Percentiles rank a stretch among this genome's conserved stretches.
phyloP scores from a whole-genome alignment of 2,113 vertebrate species.

The Platycercus adscitus region DNA sequence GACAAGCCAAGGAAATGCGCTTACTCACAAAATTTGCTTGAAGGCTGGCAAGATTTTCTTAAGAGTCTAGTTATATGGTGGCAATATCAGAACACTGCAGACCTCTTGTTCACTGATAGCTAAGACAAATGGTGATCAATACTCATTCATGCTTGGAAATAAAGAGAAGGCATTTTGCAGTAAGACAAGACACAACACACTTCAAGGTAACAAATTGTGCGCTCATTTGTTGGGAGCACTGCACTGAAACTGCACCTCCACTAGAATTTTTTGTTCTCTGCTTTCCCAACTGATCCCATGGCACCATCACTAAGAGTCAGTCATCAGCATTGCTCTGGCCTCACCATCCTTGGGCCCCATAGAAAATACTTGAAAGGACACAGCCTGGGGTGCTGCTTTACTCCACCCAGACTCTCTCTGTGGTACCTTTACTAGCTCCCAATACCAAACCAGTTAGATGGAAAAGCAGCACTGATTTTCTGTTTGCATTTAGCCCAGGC shows the following conservation, averaged over 20 bases:
- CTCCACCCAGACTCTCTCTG: background rate
- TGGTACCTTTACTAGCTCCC: background rate
- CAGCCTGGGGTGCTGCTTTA: background rate
- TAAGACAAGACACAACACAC: fast-evolving
- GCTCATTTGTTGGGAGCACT: background rate
- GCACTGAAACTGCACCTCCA: background rate
- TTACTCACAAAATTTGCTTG: background rate
- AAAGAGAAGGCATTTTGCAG: background rate
- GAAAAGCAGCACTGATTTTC: background rate
- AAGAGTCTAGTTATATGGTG: background rate
- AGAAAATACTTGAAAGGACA: background rate
- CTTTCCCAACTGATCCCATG: background rate
- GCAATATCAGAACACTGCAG: background rate
- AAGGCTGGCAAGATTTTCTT: background rate
- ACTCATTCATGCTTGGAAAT: background rate
- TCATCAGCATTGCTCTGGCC: background rate
- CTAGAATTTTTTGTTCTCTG: background rate
- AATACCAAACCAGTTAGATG: background rate
- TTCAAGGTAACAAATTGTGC: background rate
- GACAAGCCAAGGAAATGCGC: background rate
- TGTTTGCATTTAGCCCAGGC: background rate
- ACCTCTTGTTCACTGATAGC: background rate
- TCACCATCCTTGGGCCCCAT: background rate
- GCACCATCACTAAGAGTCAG: background rate
- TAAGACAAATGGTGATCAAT: background rate